Conservation (phyloP, 2,113 vertebrate genomes). For the Poeciliopsis prolifica region DNA sequence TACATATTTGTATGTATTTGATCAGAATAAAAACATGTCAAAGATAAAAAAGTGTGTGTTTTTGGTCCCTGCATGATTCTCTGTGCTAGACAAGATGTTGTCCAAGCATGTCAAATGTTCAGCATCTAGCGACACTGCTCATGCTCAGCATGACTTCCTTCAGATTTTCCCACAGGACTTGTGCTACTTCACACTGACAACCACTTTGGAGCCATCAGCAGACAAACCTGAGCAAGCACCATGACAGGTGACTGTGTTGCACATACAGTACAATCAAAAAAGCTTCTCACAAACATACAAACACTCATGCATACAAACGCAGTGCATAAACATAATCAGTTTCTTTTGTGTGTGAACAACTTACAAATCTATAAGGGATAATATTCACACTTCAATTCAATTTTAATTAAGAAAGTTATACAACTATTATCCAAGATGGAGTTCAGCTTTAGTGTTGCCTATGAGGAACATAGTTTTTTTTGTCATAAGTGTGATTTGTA, state of each 20-base stretch:
- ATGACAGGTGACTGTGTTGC: constrained; percentile 64
- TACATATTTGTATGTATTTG: no score
- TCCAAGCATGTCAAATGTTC: constrained; percentile 41
- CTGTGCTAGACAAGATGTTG: constrained; percentile 33
- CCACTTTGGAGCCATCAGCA: constrained; percentile 72
- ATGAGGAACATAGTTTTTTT: neutral
- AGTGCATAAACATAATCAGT: neutral
- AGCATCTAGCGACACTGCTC: constrained; percentile 49
- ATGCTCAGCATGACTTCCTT: constrained; percentile 64
- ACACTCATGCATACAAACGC: neutral
- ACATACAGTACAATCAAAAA: constrained; percentile 37
- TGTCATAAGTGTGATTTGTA: constrained; percentile 7
- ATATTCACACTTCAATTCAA: neutral
- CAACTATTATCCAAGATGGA: neutral
- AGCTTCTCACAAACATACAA: constrained; percentile 1
- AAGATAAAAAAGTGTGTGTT: neutral
- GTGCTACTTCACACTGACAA: constrained; percentile 76
- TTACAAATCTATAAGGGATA: no score
- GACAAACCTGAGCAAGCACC: constrained; percentile 62
- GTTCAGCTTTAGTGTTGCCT: neutral
- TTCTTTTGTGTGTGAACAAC: no score
- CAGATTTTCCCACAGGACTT: constrained; percentile 69
- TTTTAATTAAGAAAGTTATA: neutral
- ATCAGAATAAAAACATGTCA: neutral
- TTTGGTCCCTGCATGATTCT: constrained; percentile 6